phyloP scores from a whole-genome alignment of 2,888 invertebrate genomes.

The Diarsia mendica region DNA sequence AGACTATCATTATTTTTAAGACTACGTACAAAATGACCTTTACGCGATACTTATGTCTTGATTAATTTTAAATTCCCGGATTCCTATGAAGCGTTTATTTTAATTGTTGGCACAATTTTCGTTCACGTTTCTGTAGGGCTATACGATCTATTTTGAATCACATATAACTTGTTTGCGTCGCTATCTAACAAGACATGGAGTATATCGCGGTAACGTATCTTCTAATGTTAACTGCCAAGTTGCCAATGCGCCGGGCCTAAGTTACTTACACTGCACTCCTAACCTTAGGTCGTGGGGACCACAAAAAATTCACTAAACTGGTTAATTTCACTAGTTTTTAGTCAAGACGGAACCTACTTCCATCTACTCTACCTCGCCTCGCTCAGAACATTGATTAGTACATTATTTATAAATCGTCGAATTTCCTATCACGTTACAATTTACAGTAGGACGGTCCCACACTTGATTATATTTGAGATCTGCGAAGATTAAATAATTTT shows the following conservation, averaged over 20 bases:
- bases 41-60: constrained; percentile 45
- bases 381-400: constrained; percentile 71
- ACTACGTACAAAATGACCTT: constrained; percentile 51
- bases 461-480: constrained; percentile 87
- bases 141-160: constrained; percentile 76
- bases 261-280: constrained; percentile 75
- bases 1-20: constrained; percentile 57
- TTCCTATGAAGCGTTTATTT: constrained; percentile 65
- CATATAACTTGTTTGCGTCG: constrained; percentile 69
- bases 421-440: constrained; percentile 85
- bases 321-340: constrained; percentile 85
- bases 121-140: constrained; percentile 74
- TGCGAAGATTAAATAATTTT: constrained; percentile 81
- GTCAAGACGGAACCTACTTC: constrained; percentile 83
- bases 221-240: constrained; percentile 69
- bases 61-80: constrained; percentile 30
- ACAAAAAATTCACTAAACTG: constrained; percentile 84
- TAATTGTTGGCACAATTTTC: constrained; percentile 84
- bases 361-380: constrained; percentile 71
- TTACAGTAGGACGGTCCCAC: constrained; percentile 90
- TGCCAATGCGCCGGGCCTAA: constrained; percentile 83
- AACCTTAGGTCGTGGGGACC: constrained; percentile 80
- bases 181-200: constrained; percentile 66
- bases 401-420: constrained; percentile 77
- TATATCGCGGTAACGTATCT: constrained; percentile 24